Percentiles rank a stretch among this genome's conserved stretches.
Evolutionary conservation across 2,113 vertebrate species (phyloP).

Genomic region (Aix galericulata): DNA sequence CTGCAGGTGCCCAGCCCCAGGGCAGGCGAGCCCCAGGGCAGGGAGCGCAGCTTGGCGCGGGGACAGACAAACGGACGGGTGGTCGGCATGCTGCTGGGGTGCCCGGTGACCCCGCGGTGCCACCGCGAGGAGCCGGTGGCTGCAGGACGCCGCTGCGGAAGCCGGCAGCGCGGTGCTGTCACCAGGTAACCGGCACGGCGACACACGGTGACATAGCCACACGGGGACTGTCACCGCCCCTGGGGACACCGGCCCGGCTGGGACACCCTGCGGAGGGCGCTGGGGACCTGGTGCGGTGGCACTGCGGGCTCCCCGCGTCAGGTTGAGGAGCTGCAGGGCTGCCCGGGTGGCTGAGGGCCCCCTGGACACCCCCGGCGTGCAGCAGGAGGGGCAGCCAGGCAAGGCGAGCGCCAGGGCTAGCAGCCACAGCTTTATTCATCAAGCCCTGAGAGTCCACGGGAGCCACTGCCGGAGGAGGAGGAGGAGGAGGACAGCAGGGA

Average conservation of each 20-base stretch:
- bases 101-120: too few relatives aligned
- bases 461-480: background rate
- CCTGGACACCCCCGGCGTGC: background rate
- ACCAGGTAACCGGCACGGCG: accelerated
- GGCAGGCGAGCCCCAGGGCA: slow-evolving; percentile 11
- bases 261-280: background rate
- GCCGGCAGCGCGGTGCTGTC: accelerated
- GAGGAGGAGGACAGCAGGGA: background rate
- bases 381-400: background rate
- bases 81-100: background rate
- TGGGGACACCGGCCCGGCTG: accelerated
- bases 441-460: background rate
- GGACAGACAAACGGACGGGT: accelerated
- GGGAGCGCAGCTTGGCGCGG: background rate
- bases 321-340: too few relatives aligned
- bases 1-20: background rate
- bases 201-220: accelerated
- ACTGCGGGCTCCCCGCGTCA: too few relatives aligned
- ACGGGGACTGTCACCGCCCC: too few relatives aligned
- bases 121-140: background rate
- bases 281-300: background rate
- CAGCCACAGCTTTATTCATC: slow-evolving; percentile 31
- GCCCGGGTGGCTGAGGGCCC: background rate
- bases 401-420: background rate
- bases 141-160: background rate